Evolutionary conservation across 2,113 vertebrate genomes (phyloP), one percentile per base, ranked within the genome.

Genomic region (Clarias magur): DNA sequence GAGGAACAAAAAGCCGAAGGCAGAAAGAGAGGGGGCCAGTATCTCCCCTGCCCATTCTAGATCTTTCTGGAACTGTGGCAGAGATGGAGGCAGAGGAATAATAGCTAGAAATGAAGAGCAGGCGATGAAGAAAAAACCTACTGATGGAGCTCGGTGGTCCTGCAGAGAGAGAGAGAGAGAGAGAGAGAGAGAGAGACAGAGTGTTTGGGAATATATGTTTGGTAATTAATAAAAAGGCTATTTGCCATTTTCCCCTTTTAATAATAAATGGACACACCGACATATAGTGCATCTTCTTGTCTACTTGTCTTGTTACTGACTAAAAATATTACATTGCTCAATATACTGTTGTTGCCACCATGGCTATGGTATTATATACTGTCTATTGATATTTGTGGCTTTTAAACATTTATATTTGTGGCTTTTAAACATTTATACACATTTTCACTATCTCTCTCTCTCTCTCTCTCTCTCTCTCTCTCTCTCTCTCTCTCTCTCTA

Each of bases 1-100:
- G 70, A 95, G 92, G 94, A 95, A 96, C 63, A 96, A 91, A 83
- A 94, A 94, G 63, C 93, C 94, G 25, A 94, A 96, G 34, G 94
- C 91, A 19, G 94, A 89, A 79, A 95, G 88, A 0, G 88, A 91
- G 0, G 95, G 93, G 59, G 93, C 92, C 67, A 96, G 88, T 30
- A 93, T 88, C 80, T 93, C 91, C 0, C 87, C 82, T 0, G 91
- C 93, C 94, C 93, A 95, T 86, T 93, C 90, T 57, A 91, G 86
- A 34, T 95, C 93, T 8, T 80, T 90, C 90, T 91, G 93, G 27
- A 94, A 15, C 19, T 87, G 89, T 0, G 11, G 54, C 27, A 93
- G 60, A 73, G 85, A 8, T 8, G 90, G 85, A 86, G 85, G 91
- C 30, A 87, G 76, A 65, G 87, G 91, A 0, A 94, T 59, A 19